Evolutionary conservation across 2,113 vertebrate species (phyloP), one percentile per base, ranked within the genome.

Genomic region (Crotalus tigris): DNA sequence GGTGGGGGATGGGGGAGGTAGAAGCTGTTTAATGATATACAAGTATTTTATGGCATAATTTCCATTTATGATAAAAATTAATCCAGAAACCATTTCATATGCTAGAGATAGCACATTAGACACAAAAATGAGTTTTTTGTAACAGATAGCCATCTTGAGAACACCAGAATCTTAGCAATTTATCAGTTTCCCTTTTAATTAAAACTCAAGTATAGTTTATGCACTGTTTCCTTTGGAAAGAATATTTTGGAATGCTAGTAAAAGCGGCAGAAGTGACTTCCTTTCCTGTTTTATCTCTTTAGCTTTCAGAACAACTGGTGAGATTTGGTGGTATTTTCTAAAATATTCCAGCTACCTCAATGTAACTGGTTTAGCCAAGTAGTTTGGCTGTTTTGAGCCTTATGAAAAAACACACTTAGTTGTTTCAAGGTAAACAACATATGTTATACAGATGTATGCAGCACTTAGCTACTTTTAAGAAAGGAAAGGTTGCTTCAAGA

Each of bases 151-250:
- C 92, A 95, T 96, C 95, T 96, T 75, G 93, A 85, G 94, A 96
- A 97, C 93, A 97, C 93, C 75, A 96, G 93, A 95, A 97, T 59
- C 92, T 33, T 95, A 94, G 94, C 92, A 96, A 97, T 94, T 96
- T 96, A 96, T 94, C 94, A 97, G 94, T 64, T 97, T 97, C 97
- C 96, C 95, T 97, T 97, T 97, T 97, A 97, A 97, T 96, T 97
- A 96, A 89, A 96, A 96, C 90, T 95, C 91, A 91, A 96, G 90
- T 95, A 94, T 96, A 95, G 91, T 96, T 96, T 96, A 96, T 95
- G 93, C 94, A 96, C 93, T 94, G 94, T 96, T 97, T 96, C 91
- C 95, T 96, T 97, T 95, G 58, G 94, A 93, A 96, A 95, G 94
- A 97, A 95, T 93, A 94, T 96, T 96, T 81, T 95, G 93, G 97